A percentile compares a stretch with the other conserved stretches of the same genome.
These are phyloP conservation scores for Mustela nigripes DNA, from an alignment of 2,113 vertebrate species.

Conservation along the genomic window DNA sequence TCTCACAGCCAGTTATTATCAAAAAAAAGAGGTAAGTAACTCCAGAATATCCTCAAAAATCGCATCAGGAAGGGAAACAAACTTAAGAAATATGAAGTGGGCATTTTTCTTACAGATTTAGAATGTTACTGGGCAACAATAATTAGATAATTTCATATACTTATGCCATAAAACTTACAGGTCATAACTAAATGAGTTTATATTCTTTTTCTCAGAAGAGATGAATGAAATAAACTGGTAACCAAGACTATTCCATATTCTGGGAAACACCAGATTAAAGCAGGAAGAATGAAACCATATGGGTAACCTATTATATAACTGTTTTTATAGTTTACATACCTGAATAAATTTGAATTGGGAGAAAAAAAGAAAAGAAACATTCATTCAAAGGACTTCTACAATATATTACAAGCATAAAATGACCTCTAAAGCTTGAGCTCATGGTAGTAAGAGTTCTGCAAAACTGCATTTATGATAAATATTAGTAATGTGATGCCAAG, in stretches of 20 bases:
- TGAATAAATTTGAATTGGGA: not conserved
- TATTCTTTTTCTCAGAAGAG: constrained; percentile 51
- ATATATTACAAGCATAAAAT: not conserved
- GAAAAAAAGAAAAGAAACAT: not conserved
- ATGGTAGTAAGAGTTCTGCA: constrained; percentile 48
- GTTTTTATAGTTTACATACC: constrained; percentile 50
- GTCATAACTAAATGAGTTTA: constrained; percentile 59
- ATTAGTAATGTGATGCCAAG: constrained; percentile 3
- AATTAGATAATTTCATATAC: constrained; percentile 65
- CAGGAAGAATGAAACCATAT: not conserved
- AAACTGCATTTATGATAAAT: constrained; percentile 64
- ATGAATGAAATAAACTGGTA: constrained; percentile 36
- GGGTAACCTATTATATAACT: accelerated
- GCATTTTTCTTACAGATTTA: constrained; percentile 58
- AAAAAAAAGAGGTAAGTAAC: constrained; percentile 58
- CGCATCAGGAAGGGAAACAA: constrained; percentile 68
- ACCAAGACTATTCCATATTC: not conserved
- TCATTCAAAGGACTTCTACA: constrained; percentile 24
- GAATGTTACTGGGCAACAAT: constrained; percentile 66
- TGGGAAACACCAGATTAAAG: constrained; percentile 1
- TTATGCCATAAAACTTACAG: constrained; percentile 56
- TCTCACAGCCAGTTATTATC: no score
- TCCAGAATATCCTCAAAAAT: constrained; percentile 73
- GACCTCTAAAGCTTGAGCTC: constrained; percentile 66
- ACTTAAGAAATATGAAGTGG: constrained; percentile 51